Evolutionary conservation across 2,797 vertebrate genomes (phyloP).

Genomic region (Cynopterus sphinx): DNA sequence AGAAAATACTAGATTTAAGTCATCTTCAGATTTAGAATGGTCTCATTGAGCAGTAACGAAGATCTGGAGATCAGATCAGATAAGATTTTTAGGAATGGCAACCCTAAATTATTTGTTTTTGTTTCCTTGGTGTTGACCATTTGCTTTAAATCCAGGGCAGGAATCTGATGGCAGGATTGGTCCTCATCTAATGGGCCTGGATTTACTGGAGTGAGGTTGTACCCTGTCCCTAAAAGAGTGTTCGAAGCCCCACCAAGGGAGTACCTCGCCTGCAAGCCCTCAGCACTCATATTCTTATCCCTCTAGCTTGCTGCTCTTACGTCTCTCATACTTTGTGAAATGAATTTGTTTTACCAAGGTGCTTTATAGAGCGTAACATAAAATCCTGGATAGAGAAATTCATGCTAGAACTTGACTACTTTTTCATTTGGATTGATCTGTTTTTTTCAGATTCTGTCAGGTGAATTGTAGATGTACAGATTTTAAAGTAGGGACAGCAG

Average conservation of each 20-base stretch:
- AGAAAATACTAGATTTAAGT: conserved; percentile 43
- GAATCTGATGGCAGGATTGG: background rate
- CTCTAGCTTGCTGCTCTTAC: background rate
- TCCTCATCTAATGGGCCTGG: background rate
- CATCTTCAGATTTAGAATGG: background rate
- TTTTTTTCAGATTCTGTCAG: background rate
- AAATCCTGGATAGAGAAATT: background rate
- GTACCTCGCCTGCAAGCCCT: background rate
- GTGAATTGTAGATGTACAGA: background rate
- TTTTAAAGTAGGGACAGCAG: background rate
- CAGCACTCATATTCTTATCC: background rate
- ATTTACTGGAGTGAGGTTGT: background rate
- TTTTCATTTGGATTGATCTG: conserved; percentile 7
- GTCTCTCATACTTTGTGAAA: background rate
- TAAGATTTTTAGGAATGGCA: background rate
- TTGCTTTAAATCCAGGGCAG: background rate
- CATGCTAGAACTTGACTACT: background rate
- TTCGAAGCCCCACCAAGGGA: background rate
- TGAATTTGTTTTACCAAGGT: background rate
- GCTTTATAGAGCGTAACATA: background rate
- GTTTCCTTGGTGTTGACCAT: background rate
- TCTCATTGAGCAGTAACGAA: background rate
- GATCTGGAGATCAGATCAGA: background rate
- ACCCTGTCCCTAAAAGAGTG: background rate
- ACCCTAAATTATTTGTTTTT: background rate